phyloP scores from a whole-genome alignment of 2,113 vertebrate species.

The Ivindomyrus marchei region DNA sequence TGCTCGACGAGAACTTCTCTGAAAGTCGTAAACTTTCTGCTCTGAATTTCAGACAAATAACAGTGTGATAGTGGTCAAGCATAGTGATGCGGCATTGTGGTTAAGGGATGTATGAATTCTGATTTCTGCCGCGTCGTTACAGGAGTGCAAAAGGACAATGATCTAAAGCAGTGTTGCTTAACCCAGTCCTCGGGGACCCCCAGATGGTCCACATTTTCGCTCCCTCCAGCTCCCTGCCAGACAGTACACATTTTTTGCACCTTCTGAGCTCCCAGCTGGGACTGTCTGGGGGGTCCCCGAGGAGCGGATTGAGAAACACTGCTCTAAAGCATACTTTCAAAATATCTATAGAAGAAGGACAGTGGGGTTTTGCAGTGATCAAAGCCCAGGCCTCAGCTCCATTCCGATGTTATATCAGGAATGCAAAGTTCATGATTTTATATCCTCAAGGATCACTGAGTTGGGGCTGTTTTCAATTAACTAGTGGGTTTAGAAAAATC shows the following conservation, averaged over 20 bases:
- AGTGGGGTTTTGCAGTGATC: not conserved
- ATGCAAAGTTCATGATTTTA: not conserved
- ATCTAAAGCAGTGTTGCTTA: not conserved
- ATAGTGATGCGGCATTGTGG: not conserved
- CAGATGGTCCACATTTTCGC: not conserved
- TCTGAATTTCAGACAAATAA: not conserved
- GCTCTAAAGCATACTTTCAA: not conserved
- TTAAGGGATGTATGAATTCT: not conserved
- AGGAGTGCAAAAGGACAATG: not conserved
- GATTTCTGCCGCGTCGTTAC: not conserved
- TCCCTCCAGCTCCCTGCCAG: not conserved
- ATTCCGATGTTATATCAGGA: not conserved
- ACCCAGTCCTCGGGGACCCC: not conserved
- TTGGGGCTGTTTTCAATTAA: not conserved
- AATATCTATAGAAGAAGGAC: not conserved
- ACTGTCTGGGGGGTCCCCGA: not conserved
- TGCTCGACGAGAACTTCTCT: not conserved
- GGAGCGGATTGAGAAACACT: not conserved
- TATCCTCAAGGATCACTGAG: not conserved
- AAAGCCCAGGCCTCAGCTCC: not conserved
- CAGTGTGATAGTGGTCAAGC: not conserved
- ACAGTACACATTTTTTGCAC: not conserved
- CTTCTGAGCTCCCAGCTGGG: not conserved
- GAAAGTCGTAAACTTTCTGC: not conserved
- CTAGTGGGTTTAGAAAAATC: not conserved